phyloP scores from a whole-genome alignment of 1,140 invertebrate genomes.

The Thrips palmi region DNA sequence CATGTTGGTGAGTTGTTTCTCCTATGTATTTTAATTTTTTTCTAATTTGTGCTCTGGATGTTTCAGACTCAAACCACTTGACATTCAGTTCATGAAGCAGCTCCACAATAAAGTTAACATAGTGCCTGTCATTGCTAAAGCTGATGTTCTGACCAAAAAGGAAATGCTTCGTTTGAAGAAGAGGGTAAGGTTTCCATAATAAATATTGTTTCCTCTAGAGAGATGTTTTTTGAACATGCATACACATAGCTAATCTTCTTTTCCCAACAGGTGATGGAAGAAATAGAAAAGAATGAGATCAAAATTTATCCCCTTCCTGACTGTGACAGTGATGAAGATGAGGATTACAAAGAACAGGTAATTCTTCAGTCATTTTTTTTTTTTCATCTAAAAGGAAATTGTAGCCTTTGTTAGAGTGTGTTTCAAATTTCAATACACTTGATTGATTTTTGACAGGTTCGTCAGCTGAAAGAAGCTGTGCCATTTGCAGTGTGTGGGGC shows the following conservation, averaged over 20 bases:
- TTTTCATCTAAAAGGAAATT: constrained; percentile 2
- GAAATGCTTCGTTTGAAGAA: constrained; percentile 81
- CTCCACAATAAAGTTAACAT: constrained; percentile 97
- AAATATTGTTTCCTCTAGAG: neutral
- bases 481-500: constrained; percentile 99
- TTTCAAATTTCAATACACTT: constrained; percentile 5
- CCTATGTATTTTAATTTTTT: neutral
- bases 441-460: constrained; percentile 33
- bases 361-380: constrained; percentile 9
- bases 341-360: constrained; percentile 82
- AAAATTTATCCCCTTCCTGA: constrained; percentile 94
- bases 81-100: constrained; percentile 98
- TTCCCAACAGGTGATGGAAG: constrained; percentile 44
- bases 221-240: neutral
- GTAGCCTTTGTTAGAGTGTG: neutral
- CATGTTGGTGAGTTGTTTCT: constrained; percentile 2
- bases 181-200: constrained; percentile 33
- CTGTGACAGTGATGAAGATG: constrained; percentile 87
- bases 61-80: constrained; percentile 58
- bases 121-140: constrained; percentile 97
- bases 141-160: constrained; percentile 91
- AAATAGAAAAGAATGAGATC: constrained; percentile 64
- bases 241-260: constrained; percentile 2
- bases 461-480: constrained; percentile 77
- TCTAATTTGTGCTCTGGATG: constrained; percentile 4